Base-by-base conservation (phyloP, 2,113 vertebrate species). In the Dendropsophus ebraccatus region DNA sequence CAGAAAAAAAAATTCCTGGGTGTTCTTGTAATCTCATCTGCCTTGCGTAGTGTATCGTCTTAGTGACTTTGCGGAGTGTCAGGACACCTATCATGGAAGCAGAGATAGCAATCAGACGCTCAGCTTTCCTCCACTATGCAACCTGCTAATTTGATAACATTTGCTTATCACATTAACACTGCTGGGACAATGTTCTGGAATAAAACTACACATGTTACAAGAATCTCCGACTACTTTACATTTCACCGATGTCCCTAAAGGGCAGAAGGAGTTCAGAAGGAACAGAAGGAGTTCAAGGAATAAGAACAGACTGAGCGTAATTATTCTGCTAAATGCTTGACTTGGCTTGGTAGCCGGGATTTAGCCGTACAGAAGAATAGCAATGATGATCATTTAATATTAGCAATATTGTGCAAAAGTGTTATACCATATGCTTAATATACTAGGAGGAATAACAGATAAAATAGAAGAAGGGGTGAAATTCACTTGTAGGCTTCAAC, bases 141-240 rank as follows among this genome's bases (percentile, higher is more conserved):
- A 80, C 75, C 75, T 86, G 84, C 76, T 86, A 86, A 86, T 86
- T 86, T 86, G 75, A 86, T 86, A 86, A 72, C 75, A 72, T 80
- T 86, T 86, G 84, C 74, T 86, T 86, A 86, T 80, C 76, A 72
- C 76, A 86, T 80, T 86, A 79, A 45, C 50, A 70, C 62, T 86
- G 84, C 84, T 17, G 83, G 74, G 74, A 85, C 74, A 85, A 28
- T 85, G 83, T 78, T 85, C 83, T 25, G 41, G 41, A 45, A 85
- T 35, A 67, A 67, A 67, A 37, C 73, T 50, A 49, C 37, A 78
- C 58, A 69, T 76, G 60, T 78, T 69, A 78, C 60, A 78, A 50
- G 83, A 78, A 69, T 54, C 74, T 85, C 60, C 19, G 41, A 28
- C 74, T 78, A 54, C 47, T 69, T 86, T 50, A 86, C 58, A 80